Base-by-base conservation (phyloP, 1,140 invertebrate species). In the Cherax quadricarinatus region DNA sequence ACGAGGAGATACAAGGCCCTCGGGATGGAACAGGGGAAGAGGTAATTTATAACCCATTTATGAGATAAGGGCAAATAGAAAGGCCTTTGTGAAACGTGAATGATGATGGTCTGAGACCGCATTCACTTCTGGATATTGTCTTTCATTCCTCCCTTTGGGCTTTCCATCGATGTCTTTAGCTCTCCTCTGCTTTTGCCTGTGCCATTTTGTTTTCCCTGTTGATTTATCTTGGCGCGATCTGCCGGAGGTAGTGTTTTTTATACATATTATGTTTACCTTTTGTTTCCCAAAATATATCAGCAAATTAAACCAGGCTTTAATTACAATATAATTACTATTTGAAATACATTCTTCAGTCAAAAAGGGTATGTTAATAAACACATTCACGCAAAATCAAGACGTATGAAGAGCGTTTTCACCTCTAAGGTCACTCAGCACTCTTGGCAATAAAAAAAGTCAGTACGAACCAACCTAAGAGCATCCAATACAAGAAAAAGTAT, bases 11-110 rank as follows among this genome's bases (percentile, higher is more conserved):
- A n/a, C 81, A 14, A 41, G 18, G 81, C 49, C 81, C n/a, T 84
- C 18, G 62, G 21, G 57, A 16, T 10, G 57, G 57, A 60, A 3
- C 9, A 2, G 57, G 57, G 57, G 62, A 6, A 66, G 85, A 51
- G 73, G 75, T 60, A 79, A 87, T 87, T 87, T 87, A 87, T 87
- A 53, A 53, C 85, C 85, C 85, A 87, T 87, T 87, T 87, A 87
- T 87, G 85, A 87, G 85, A 87, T 79, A 87, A 62, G 85, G 73
- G 73, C 85, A 87, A 87, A 87, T 79, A 87, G 85, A 87, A 87
- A 78, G 48, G 85, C 85, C 85, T 75, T 79, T 79, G 85, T 87
- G 85, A 87, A 87, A 87, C 30, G 85, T 87, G 85, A 78, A 78
- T 87, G 85, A 87, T 70, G 83, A 41, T 16, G 49, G 83, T 48